Conservation (phyloP, 2,888 invertebrate species). For the Volucella inflata region DNA sequence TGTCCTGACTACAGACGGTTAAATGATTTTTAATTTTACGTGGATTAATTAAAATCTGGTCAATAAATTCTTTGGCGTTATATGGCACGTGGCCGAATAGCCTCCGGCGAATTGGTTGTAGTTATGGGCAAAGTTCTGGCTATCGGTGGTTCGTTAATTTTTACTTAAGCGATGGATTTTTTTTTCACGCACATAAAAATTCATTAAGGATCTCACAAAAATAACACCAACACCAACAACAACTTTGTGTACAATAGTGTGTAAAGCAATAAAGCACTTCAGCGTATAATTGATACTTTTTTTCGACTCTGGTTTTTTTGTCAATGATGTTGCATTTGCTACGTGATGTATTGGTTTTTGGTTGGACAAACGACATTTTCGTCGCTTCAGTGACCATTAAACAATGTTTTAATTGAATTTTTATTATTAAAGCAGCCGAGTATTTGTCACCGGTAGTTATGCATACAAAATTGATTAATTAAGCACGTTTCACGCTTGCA, state of each 20-base stretch:
- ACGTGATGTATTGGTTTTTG: conserved; percentile 57
- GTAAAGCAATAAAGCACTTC: conserved; percentile 47
- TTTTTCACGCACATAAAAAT: neutral
- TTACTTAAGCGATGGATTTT: conserved; percentile 60
- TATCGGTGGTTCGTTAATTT: conserved; percentile 12
- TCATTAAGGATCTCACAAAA: conserved; percentile 16
- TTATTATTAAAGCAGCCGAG: conserved; percentile 37
- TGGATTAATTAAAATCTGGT: conserved; percentile 70
- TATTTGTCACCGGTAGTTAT: conserved; percentile 28
- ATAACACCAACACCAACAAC: neutral
- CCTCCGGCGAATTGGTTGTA: conserved; percentile 21
- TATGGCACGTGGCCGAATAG: neutral
- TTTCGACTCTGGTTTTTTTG: conserved; percentile 22
- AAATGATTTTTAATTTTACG: conserved; percentile 73
- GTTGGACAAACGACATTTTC: conserved; percentile 49
- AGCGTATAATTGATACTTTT: conserved; percentile 57
- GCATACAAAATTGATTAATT: conserved; percentile 37
- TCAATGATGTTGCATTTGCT: neutral
- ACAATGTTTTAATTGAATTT: conserved; percentile 66
- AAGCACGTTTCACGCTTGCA: conserved; percentile 17
- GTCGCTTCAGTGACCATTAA: conserved; percentile 37
- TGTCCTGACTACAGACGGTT: conserved; percentile 24
- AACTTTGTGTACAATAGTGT: conserved; percentile 16
- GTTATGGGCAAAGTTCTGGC: conserved; percentile 20
- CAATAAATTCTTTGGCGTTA: conserved; percentile 56